A percentile compares a stretch with the other conserved stretches of the same genome.
These are phyloP conservation scores for Cryptophagus acutangulus DNA, from an alignment of 2,888 invertebrate species.

Conservation along the genomic window DNA sequence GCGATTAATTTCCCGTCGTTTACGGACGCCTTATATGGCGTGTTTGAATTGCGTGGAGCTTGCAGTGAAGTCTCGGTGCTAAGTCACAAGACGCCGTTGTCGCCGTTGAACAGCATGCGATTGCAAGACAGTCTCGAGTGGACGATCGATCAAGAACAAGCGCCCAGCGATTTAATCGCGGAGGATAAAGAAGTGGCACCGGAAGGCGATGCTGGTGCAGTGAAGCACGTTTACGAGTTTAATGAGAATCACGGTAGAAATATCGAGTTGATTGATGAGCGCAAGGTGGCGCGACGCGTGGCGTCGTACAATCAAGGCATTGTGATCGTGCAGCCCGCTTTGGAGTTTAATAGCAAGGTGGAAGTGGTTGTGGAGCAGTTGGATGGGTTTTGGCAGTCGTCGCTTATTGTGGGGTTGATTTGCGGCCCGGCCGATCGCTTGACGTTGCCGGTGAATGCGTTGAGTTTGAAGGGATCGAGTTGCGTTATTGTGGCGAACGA, in stretches of 20 bases:
- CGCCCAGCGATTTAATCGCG: slow-evolving; percentile 20
- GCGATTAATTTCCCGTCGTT: slow-evolving; percentile 37
- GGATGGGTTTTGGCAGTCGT: slow-evolving; percentile 52
- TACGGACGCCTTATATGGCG: slow-evolving; percentile 65
- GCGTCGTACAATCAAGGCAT: slow-evolving; percentile 82
- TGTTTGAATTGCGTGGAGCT: slow-evolving; percentile 76
- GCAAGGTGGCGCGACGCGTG: slow-evolving; percentile 65
- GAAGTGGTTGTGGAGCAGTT: slow-evolving; percentile 47
- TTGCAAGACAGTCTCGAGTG: slow-evolving; percentile 60
- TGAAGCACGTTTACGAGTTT: slow-evolving; percentile 58
- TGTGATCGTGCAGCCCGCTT: slow-evolving; percentile 56
- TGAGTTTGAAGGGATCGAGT: slow-evolving; percentile 71
- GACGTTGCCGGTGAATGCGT: slow-evolving; percentile 63
- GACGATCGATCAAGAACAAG: slow-evolving; percentile 48
- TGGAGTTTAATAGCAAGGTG: slow-evolving; percentile 36
- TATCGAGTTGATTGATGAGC: slow-evolving; percentile 62
- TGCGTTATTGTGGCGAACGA: slow-evolving; percentile 83
- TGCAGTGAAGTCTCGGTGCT: slow-evolving; percentile 74
- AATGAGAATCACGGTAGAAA: slow-evolving; percentile 82
- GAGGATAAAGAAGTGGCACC: slow-evolving; percentile 20
- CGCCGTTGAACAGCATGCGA: slow-evolving; percentile 50
- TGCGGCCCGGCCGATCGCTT: slow-evolving; percentile 65
- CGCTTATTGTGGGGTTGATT: slow-evolving; percentile 75
- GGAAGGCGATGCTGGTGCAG: slow-evolving; percentile 13
- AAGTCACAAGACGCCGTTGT: slow-evolving; percentile 54